Percentiles rank a stretch among this genome's conserved stretches.
These are phyloP conservation scores for Ctenicera cuprea DNA, from an alignment of 2,888 invertebrate genomes.

Conservation along the genomic window DNA sequence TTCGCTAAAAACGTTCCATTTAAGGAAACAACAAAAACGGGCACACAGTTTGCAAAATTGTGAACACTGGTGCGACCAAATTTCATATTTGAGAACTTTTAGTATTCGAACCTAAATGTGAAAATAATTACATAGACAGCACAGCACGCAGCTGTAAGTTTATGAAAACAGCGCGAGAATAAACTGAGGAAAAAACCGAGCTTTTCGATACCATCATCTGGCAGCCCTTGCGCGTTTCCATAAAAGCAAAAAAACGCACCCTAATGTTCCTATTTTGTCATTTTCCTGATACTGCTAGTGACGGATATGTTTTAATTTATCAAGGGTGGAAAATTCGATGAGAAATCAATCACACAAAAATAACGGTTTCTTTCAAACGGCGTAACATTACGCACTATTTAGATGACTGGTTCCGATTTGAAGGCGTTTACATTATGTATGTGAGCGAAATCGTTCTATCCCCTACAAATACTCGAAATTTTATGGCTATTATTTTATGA, in stretches of 20 bases:
- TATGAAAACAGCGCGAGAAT: slow-evolving; percentile 44
- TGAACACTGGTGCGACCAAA: slow-evolving; percentile 14
- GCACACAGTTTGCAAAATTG: too few relatives aligned
- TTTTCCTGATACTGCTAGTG: slow-evolving; percentile 44
- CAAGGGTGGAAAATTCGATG: slow-evolving; percentile 24
- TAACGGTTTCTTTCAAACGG: background rate
- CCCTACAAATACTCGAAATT: slow-evolving; percentile 10
- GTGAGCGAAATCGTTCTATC: background rate
- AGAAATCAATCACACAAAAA: slow-evolving; percentile 23
- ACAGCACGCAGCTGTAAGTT: slow-evolving; percentile 39
- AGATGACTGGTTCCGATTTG: background rate
- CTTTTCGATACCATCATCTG: slow-evolving; percentile 45
- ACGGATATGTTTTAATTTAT: slow-evolving; percentile 43
- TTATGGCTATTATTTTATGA: slow-evolving; percentile 27
- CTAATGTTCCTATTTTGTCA: slow-evolving; percentile 44
- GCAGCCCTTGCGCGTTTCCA: slow-evolving; percentile 37
- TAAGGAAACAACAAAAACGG: too few relatives aligned
- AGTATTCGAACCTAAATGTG: slow-evolving; percentile 40
- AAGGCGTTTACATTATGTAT: slow-evolving; percentile 14
- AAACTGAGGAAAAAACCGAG: slow-evolving; percentile 39
- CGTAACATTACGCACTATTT: slow-evolving; percentile 12
- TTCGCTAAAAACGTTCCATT: too few relatives aligned
- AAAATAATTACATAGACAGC: slow-evolving; percentile 44
- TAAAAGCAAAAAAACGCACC: slow-evolving; percentile 40
- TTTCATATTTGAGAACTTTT: slow-evolving; percentile 36